Percentiles rank a stretch among this genome's conserved stretches.
Conservation (phyloP, 2,113 vertebrate species). For the Vulpes lagopus region DNA sequence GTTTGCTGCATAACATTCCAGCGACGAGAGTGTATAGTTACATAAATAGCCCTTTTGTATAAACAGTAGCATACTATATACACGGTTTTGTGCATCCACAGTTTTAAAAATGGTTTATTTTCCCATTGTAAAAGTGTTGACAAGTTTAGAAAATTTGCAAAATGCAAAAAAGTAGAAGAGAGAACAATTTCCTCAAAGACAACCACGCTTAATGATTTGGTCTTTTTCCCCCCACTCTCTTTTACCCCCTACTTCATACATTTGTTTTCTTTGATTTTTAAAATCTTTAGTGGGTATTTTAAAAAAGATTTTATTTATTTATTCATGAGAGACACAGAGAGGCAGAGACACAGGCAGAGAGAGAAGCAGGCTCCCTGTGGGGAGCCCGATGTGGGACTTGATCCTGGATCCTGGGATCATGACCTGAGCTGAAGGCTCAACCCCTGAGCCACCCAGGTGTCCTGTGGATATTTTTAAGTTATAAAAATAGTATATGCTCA, state of each 20-base stretch:
- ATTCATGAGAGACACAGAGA: too few species aligned
- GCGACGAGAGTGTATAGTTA: not conserved
- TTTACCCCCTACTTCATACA: not conserved
- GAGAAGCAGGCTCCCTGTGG: too few species aligned
- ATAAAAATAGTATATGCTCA: not conserved
- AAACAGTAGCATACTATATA: not conserved
- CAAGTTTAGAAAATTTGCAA: conserved; percentile 31
- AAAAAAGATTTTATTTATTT: too few species aligned
- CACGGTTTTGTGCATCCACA: not conserved
- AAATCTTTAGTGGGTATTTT: not conserved
- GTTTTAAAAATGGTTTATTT: conserved; percentile 38
- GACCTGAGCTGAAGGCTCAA: too few species aligned
- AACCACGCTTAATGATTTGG: not conserved
- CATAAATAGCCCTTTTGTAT: not conserved
- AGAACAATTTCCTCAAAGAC: not conserved
- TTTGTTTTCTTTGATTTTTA: conserved; percentile 6
- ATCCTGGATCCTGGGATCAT: too few species aligned
- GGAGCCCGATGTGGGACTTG: too few species aligned
- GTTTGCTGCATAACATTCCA: not conserved
- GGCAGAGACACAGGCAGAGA: too few species aligned
- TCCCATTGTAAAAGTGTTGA: conserved; percentile 9
- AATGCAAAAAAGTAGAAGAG: not conserved
- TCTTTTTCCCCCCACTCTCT: not conserved
- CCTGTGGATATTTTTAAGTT: conserved; percentile 15
- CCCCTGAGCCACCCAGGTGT: too few species aligned